phyloP scores from a whole-genome alignment of 1,140 invertebrate species.

The Ceratosolen solmsi region DNA sequence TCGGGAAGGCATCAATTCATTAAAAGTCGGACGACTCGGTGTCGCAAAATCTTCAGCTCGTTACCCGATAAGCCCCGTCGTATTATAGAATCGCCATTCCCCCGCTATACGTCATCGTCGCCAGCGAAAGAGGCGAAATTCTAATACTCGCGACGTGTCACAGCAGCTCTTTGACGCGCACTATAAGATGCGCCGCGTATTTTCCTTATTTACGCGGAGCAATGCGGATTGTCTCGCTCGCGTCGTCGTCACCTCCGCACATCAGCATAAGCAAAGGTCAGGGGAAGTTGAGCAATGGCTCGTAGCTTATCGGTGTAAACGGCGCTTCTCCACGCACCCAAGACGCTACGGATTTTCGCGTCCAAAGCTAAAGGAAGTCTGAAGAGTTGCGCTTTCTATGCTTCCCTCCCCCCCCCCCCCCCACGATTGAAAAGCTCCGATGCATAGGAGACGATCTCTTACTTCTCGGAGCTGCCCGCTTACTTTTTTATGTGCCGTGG shows the following conservation, averaged over 20 bases:
- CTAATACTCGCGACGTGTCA: neutral
- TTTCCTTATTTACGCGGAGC: neutral
- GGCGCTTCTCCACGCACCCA: neutral
- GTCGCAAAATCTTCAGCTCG: neutral
- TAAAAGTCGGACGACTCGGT: neutral
- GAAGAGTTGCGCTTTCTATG: neutral
- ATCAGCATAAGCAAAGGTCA: conserved; percentile 21
- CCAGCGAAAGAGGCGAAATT: too few species aligned
- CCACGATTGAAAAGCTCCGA: too few species aligned
- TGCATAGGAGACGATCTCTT: too few species aligned
- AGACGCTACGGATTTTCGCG: neutral
- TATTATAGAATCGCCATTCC: too few species aligned
- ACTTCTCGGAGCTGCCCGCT: too few species aligned
- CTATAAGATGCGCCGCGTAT: too few species aligned
- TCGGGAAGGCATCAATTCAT: too few species aligned
- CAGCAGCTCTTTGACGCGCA: neutral
- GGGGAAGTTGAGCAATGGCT: neutral
- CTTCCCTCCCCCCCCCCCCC: too few species aligned
- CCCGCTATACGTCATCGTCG: too few species aligned
- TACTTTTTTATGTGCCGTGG: too few species aligned
- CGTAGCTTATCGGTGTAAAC: neutral
- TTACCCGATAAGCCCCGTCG: neutral
- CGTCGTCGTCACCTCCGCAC: neutral
- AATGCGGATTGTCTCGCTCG: neutral
- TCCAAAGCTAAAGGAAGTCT: too few species aligned